Conservation (phyloP, 2,888 invertebrate species). For the Mesorhabditis belari region DNA sequence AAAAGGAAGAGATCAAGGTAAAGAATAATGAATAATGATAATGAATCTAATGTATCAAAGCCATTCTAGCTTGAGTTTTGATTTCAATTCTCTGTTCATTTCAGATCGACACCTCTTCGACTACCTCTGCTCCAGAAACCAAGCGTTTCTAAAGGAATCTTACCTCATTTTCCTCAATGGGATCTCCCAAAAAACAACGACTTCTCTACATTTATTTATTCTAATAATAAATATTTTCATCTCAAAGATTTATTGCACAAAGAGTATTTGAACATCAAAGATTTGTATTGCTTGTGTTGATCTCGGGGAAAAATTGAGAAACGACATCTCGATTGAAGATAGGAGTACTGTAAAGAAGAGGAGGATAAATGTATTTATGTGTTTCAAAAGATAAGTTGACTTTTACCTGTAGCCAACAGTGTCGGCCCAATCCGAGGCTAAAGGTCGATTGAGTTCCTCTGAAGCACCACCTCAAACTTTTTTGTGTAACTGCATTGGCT, state of each 20-base stretch:
- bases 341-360: constrained; percentile 27
- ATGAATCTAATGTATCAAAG: too few species aligned
- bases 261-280: not conserved
- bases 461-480: constrained; percentile 16
- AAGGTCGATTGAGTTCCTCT: constrained; percentile 25
- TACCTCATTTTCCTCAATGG: not conserved
- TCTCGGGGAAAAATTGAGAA: constrained; percentile 46
- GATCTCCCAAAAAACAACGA: not conserved
- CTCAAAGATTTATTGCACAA: not conserved
- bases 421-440: constrained; percentile 34
- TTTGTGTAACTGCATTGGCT: too few species aligned
- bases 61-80: too few species aligned
- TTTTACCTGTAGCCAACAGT: constrained; percentile 5
- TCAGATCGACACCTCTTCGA: not conserved
- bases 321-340: constrained; percentile 45
- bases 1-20: too few species aligned
- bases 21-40: too few species aligned
- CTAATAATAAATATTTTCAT: not conserved
- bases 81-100: too few species aligned
- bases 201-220: not conserved
- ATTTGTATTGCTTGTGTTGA: constrained; percentile 1
- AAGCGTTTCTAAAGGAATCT: not conserved
- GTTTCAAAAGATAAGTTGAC: constrained; percentile 21
- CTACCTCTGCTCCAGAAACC: not conserved
- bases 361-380: constrained; percentile 21